Evolutionary conservation across 37 sponge, comb jelly and placozoan species (phyloP).

Genomic region (Diacarnus erythraeanus): DNA sequence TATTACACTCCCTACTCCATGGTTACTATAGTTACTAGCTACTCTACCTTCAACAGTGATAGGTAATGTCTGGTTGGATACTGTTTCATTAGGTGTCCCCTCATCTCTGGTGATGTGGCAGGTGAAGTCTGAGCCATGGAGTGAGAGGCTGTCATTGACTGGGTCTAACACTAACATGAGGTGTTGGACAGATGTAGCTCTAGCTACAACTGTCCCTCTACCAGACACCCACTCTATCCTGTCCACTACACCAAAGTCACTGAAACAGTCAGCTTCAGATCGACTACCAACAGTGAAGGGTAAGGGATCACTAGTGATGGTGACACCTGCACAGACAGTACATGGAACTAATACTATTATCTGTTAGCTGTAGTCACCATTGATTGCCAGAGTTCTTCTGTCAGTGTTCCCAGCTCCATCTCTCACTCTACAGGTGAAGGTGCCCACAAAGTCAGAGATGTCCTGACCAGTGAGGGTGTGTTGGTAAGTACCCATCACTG

Average conservation of each 20-base stretch:
- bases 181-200: not conserved
- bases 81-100: not conserved
- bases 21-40: no score
- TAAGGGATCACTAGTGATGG: not conserved
- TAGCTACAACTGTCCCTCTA: not conserved
- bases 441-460: not conserved
- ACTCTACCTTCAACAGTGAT: no score
- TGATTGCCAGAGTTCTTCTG: not conserved
- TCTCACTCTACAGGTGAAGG: not conserved
- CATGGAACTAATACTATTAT: no score
- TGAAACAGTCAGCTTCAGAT: not conserved
- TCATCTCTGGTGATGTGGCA: slow-evolving; percentile 10
- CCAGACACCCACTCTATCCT: slow-evolving; percentile 11
- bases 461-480: not conserved
- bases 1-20: no score
- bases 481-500: slow-evolving; percentile 4
- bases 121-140: not conserved
- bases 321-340: slow-evolving; percentile 13
- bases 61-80: no score
- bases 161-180: slow-evolving; percentile 1
- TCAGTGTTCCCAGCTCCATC: not conserved
- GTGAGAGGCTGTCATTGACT: slow-evolving; percentile 25
- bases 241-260: slow-evolving; percentile 7
- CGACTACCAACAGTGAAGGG: not conserved
- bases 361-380: not conserved